phyloP scores from a whole-genome alignment of 2,888 invertebrate genomes.

The Drosophila meridionalis region DNA sequence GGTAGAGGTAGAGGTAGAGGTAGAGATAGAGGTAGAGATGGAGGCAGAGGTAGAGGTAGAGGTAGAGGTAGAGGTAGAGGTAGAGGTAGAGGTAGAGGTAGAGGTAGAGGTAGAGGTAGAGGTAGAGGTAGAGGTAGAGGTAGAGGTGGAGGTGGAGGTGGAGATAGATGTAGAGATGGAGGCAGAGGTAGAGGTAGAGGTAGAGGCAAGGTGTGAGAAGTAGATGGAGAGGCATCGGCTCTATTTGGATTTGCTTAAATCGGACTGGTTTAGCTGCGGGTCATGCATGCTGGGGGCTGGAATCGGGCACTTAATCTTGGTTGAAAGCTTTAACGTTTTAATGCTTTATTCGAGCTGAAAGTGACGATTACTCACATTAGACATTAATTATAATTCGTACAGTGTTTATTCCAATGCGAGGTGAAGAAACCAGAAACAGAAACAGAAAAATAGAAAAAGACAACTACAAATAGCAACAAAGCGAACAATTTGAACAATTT shows the following conservation, averaged over 20 bases:
- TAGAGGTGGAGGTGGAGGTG: not conserved
- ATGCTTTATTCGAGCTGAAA: constrained; percentile 23
- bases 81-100: not conserved
- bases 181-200: not conserved
- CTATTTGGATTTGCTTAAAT: not conserved
- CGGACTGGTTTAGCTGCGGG: constrained; percentile 33
- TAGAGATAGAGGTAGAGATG: not conserved
- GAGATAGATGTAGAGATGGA: not conserved
- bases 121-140: not conserved
- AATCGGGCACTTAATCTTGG: constrained; percentile 28
- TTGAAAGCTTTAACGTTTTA: constrained; percentile 14
- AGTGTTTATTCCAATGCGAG: constrained; percentile 23
- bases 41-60: not conserved
- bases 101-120: not conserved
- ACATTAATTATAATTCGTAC: constrained; percentile 67
- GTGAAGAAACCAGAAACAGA: constrained; percentile 9
- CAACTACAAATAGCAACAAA: constrained; percentile 15
- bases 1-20: too few relatives aligned
- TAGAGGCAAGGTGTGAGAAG: not conserved
- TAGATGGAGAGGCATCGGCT: not conserved
- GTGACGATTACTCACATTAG: constrained; percentile 65
- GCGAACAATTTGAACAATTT: constrained; percentile 38
- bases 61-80: not conserved
- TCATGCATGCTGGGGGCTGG: constrained; percentile 14
- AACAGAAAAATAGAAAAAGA: not conserved